phyloP scores from a whole-genome alignment of 92 coral and sea anemone species.

The Scolanthus callimorphus region DNA sequence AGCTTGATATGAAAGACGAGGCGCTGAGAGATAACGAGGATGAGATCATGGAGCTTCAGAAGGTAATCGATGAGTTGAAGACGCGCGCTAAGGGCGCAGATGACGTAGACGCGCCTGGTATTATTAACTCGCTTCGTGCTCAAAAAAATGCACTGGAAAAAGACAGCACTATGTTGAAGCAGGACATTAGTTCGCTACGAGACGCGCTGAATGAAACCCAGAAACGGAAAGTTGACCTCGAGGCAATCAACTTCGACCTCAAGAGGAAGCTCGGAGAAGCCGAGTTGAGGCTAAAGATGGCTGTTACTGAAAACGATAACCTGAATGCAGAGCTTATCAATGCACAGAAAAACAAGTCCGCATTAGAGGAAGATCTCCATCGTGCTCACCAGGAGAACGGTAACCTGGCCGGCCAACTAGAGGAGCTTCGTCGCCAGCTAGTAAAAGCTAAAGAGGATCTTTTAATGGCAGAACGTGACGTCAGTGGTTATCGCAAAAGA shows the following conservation, averaged over 20 bases:
- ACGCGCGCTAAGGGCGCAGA: conserved; percentile 76
- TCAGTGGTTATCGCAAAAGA: conserved; percentile 47
- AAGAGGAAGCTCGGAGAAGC: conserved; percentile 66
- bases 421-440: conserved; percentile 56
- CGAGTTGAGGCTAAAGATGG: conserved; percentile 62
- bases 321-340: conserved; percentile 81
- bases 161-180: conserved; percentile 85
- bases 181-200: conserved; percentile 68
- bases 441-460: conserved; percentile 54
- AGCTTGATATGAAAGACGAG: conserved; percentile 55
- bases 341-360: conserved; percentile 74
- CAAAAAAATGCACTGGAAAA: conserved; percentile 84
- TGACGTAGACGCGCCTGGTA: conserved; percentile 82
- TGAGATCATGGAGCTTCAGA: conserved; percentile 79
- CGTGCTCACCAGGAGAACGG: conserved; percentile 77
- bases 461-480: conserved; percentile 55
- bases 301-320: conserved; percentile 68
- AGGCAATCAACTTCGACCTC: conserved; percentile 63
- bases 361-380: conserved; percentile 74
- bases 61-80: conserved; percentile 71
- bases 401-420: conserved; percentile 74
- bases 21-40: conserved; percentile 75
- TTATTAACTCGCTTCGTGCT: conserved; percentile 77
- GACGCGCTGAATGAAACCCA: conserved; percentile 56
- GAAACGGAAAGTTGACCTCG: conserved; percentile 74